Percentiles rank a stretch among this genome's conserved stretches.
Evolutionary conservation across 2,888 invertebrate species (phyloP).

Genomic region (Folsomia candida): DNA sequence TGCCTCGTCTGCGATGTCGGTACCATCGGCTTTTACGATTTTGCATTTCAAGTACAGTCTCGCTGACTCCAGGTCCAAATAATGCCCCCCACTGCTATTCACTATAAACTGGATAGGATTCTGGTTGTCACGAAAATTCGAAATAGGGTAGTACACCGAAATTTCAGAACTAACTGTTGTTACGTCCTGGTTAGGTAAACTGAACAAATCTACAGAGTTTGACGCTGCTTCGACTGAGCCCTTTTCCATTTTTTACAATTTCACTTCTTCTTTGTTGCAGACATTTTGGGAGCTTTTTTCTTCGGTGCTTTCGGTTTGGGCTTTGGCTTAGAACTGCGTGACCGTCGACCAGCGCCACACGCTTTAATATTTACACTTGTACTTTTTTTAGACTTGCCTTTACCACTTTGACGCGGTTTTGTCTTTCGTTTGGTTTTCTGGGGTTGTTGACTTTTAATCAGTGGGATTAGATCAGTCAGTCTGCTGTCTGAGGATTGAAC

Average conservation of each 20-base stretch:
- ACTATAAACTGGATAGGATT: not conserved
- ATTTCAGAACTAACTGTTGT: not conserved
- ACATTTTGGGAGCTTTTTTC: too few relatives aligned
- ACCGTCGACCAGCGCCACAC: too few relatives aligned
- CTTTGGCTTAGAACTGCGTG: too few relatives aligned
- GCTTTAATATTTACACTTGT: not conserved
- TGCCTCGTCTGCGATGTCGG: not conserved
- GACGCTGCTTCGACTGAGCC: not conserved
- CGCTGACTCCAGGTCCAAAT: not conserved
- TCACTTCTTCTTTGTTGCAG: too few relatives aligned
- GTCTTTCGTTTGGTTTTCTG: too few relatives aligned
- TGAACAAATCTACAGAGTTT: not conserved
- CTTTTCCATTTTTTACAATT: too few relatives aligned
- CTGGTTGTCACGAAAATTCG: not conserved
- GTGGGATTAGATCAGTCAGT: not conserved
- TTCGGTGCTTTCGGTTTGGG: too few relatives aligned
- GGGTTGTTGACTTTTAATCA: too few relatives aligned
- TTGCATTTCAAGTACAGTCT: not conserved
- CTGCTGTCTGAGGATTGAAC: not conserved
- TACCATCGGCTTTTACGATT: slow-evolving; percentile 1
- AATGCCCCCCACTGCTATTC: not conserved
- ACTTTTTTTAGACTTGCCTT: not conserved
- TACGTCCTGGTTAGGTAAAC: not conserved
- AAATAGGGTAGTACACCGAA: not conserved
- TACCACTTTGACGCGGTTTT: not conserved